Conservation (phyloP, 2,113 vertebrate species). For the Gyps fulvus region DNA sequence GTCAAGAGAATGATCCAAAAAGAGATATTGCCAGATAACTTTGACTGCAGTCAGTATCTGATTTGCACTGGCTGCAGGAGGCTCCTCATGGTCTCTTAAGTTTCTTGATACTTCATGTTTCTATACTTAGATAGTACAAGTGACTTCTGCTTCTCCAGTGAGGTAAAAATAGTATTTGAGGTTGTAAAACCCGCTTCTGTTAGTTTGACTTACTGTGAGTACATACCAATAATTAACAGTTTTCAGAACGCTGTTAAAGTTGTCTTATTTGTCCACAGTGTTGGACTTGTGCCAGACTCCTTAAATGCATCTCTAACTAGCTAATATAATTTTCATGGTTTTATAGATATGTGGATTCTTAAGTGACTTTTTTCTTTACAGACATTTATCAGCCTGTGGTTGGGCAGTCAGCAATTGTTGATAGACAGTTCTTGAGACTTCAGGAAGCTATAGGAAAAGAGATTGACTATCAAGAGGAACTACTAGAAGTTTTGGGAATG, state of each 20-base stretch:
- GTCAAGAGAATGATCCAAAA: neutral
- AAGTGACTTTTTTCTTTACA: slow-evolving; percentile 41
- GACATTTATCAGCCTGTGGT: slow-evolving; percentile 87
- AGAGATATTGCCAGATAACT: neutral
- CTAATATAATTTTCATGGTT: neutral
- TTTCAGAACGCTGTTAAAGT: neutral
- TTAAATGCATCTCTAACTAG: neutral
- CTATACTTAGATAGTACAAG: neutral
- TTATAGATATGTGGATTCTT: neutral
- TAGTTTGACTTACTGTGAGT: neutral
- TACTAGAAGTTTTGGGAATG: slow-evolving; percentile 94
- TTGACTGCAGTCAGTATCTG: neutral
- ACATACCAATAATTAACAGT: neutral
- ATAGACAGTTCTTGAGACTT: slow-evolving; percentile 86
- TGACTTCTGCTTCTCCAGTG: neutral
- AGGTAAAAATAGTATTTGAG: neutral
- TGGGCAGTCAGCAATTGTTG: slow-evolving; percentile 86
- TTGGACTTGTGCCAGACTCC: neutral
- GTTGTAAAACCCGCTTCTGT: neutral
- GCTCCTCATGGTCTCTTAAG: neutral
- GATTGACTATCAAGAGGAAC: slow-evolving; percentile 89
- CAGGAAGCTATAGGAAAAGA: slow-evolving; percentile 87
- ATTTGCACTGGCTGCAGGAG: neutral
- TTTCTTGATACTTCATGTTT: neutral
- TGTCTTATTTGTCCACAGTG: neutral